phyloP scores from a whole-genome alignment of 2,888 invertebrate species.

The Cabera pusaria region DNA sequence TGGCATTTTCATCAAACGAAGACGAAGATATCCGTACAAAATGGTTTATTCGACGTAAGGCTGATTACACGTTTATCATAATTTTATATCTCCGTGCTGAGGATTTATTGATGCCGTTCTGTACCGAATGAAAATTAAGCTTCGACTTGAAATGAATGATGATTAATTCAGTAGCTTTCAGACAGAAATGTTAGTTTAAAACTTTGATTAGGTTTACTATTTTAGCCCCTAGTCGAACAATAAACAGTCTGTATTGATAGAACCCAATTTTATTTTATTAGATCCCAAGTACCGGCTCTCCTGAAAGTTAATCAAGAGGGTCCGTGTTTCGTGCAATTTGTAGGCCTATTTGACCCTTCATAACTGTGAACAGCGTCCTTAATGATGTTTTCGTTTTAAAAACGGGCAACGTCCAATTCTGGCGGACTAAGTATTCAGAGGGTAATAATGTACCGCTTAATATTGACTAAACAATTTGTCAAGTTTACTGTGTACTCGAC shows the following conservation, averaged over 20 bases:
- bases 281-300: conserved; percentile 48
- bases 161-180: conserved; percentile 1
- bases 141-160: conserved; percentile 3
- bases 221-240: conserved; percentile 17
- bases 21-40: conserved; percentile 29
- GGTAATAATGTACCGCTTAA: conserved; percentile 19
- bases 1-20: conserved; percentile 39
- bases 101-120: conserved; percentile 12
- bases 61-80: conserved; percentile 37
- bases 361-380: conserved; percentile 58
- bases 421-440: conserved; percentile 21
- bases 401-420: conserved; percentile 38
- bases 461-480: conserved; percentile 26
- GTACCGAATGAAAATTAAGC: conserved; percentile 9
- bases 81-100: conserved; percentile 18
- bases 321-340: conserved; percentile 66
- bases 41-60: conserved; percentile 31
- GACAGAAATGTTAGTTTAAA: conserved; percentile 8
- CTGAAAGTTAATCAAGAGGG: conserved; percentile 69
- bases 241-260: conserved; percentile 45
- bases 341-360: conserved; percentile 67
- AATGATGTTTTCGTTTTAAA: conserved; percentile 57
- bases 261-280: conserved; percentile 64
- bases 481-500: conserved; percentile 21
- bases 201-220: conserved; percentile 9